Evolutionary conservation across 2,113 vertebrate genomes (phyloP), one percentile per base, ranked within the genome.

Genomic region (Dicentrarchus labrax): DNA sequence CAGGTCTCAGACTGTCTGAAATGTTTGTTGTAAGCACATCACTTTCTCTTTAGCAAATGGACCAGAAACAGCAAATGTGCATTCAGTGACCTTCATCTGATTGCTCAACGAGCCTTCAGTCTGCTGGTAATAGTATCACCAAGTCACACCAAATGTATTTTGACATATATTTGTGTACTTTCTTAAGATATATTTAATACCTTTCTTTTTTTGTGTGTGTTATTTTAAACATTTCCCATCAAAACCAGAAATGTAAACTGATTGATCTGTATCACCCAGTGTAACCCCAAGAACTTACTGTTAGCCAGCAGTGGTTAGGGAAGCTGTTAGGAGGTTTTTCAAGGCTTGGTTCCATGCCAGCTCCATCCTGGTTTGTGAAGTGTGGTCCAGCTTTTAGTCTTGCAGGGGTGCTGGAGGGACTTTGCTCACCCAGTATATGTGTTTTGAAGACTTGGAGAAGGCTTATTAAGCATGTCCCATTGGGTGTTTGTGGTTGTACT

Each of bases 21-120:
- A 38, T 19, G 22, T 5, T 38, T 64, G 12, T 24, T 65, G 16
- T 50, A 38, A 54, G 61, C 76, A 8, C 16, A 22, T 56, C 15
- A 10, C 39, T 64, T 16, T 64, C 45, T 71, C 17, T 57, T 17
- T 39, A 30, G 66, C 13, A 57, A 73, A 74, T 78, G 41, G 51
- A 17, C 21, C 77, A 66, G 43, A 70, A 73, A 72, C 78, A 22
- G 60, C 8, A 22, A 76, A 60, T 62, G 16, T 36, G 24, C 17
- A 30, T 54, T 69, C 56, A 59, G 69, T 50, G 53, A 50, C 74
- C 56, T 39, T n/a, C 21, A 6, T 72, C 38, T 61, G 41, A 56
- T 43, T 24, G 64, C 56, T 74, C 54, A 62, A 38, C 56, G 22
- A 59, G 68, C 9, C 50, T n/a, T 75, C 36, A 65, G 1, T 61